Conservation (phyloP, 2,797 vertebrate species). For the Pteropus rufus region DNA sequence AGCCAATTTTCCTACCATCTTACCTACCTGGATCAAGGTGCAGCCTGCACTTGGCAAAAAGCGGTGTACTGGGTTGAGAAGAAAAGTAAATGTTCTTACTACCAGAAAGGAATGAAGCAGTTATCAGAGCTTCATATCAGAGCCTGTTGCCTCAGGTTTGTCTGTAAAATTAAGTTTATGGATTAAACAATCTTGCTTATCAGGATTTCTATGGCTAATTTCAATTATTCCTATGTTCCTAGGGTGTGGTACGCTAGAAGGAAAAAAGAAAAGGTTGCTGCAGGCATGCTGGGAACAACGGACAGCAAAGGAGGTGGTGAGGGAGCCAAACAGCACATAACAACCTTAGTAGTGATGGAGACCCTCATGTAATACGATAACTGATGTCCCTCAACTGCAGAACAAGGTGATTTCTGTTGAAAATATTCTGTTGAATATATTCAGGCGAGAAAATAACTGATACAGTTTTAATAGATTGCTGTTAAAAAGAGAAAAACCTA, state of each 20-base stretch:
- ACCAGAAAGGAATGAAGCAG: not conserved
- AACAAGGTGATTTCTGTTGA: not conserved
- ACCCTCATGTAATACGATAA: fast-evolving
- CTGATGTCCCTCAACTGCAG: not conserved
- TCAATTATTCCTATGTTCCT: slow-evolving; percentile 1
- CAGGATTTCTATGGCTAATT: not conserved
- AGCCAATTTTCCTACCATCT: not conserved
- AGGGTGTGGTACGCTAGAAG: not conserved
- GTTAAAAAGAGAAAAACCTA: not conserved
- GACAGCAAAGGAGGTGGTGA: not conserved
- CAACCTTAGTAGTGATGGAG: not conserved
- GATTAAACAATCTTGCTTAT: slow-evolving; percentile 44
- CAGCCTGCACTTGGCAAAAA: not conserved
- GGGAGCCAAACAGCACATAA: not conserved
- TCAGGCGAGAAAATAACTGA: not conserved
- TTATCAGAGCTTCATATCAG: not conserved
- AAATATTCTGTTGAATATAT: not conserved
- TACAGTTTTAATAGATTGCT: not conserved
- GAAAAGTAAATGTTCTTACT: not conserved
- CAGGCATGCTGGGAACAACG: not conserved
- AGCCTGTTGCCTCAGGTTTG: slow-evolving; percentile 13
- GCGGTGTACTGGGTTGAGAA: not conserved
- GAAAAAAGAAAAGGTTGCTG: not conserved
- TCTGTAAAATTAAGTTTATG: slow-evolving; percentile 29
- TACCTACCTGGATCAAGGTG: not conserved